phyloP scores from a whole-genome alignment of 2,797 vertebrate genomes.

The Nannoperca australis region DNA sequence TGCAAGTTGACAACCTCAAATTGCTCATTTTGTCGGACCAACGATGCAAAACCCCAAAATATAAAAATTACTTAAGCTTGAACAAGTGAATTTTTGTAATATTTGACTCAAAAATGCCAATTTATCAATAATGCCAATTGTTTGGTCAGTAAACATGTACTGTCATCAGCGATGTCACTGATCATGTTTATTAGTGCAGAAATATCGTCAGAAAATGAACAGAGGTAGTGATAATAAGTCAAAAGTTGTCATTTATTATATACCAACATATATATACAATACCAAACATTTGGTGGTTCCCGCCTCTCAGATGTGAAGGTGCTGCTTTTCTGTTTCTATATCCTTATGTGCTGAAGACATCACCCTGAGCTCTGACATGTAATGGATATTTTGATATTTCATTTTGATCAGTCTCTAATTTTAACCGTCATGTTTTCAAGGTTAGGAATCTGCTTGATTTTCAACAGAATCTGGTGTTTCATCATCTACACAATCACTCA shows the following conservation, averaged over 20 bases:
- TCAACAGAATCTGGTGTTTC: too few relatives aligned
- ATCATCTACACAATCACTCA: too few relatives aligned
- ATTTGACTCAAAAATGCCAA: neutral
- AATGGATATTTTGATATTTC: too few relatives aligned
- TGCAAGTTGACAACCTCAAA: neutral
- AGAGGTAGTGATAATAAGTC: neutral
- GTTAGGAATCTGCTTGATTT: too few relatives aligned
- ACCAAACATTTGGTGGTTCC: neutral
- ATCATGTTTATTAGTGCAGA: neutral
- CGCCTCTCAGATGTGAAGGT: neutral
- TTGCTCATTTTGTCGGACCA: neutral
- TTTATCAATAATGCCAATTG: neutral
- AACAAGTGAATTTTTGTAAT: too few relatives aligned
- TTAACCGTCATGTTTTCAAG: too few relatives aligned
- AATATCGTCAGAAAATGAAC: neutral
- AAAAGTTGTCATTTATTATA: neutral
- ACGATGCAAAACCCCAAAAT: neutral
- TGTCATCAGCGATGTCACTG: neutral
- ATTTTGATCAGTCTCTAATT: too few relatives aligned
- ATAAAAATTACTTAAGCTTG: neutral
- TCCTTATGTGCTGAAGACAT: neutral
- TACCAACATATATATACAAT: neutral
- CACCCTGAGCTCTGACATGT: neutral
- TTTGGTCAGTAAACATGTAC: neutral
- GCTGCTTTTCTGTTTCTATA: neutral